Conservation (phyloP, 1,140 invertebrate species). For the Holotrichia oblita region DNA sequence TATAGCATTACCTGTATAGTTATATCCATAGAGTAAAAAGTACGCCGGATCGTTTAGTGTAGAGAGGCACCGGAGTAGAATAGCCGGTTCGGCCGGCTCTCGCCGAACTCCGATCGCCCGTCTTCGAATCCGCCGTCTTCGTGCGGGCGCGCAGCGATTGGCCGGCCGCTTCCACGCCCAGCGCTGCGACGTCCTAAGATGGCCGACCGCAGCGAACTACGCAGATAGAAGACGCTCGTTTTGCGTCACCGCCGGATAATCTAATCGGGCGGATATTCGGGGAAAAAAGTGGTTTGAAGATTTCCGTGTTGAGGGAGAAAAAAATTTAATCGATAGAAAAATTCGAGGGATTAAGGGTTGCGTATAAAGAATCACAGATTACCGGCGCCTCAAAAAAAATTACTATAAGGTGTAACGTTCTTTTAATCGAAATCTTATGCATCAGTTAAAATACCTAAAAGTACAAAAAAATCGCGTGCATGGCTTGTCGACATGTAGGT, state of each 20-base stretch:
- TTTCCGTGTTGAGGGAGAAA: no score
- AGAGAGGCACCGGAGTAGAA: background rate
- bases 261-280: background rate
- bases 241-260: background rate
- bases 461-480: no score
- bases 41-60: background rate
- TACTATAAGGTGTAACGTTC: no score
- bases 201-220: slow-evolving; percentile 31
- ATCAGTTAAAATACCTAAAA: no score
- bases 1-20: no score
- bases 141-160: background rate
- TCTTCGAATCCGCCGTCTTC: background rate
- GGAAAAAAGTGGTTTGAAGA: background rate
- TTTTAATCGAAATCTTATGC: no score
- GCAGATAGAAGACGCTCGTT: slow-evolving; percentile 4
- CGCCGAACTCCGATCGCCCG: background rate
- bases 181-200: slow-evolving; percentile 10
- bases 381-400: no score
- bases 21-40: background rate
- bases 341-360: no score
- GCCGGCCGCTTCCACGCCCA: background rate
- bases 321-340: no score
- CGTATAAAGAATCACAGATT: no score
- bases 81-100: background rate
- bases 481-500: no score